Base-by-base conservation (phyloP, 2,888 invertebrate genomes). In the Drosophila mercatorum region DNA sequence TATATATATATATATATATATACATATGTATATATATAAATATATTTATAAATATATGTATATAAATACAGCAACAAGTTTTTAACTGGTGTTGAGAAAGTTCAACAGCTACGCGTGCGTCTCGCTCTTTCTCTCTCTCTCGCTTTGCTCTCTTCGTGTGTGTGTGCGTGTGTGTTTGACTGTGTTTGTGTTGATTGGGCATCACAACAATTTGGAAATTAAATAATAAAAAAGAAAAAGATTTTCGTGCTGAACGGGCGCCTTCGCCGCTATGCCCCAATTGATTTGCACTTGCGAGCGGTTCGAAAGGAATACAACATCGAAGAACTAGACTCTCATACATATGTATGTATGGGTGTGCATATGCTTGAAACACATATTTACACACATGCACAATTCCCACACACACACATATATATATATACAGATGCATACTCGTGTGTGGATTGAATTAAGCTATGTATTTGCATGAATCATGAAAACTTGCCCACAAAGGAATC, bases 71-170 rank as follows among this genome's bases (percentile, higher is more conserved):
- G 61, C 80, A 70, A 75, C 76, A 80, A 79, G 80, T 75, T 80
- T 80, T 67, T 57, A 71, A 67, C 53, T 60, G 22, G 26, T 49
- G 66, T 43, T 43, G 80, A 67, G 80, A 79, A 79, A 80, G 76
- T 78, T 65, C 52, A 61, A 77, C 41, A 78, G 62, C 55, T 14
- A 44, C 57, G 63, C n/a, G 56, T 61, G 40, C 65, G 76, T 53
- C 52, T 61, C 7, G 10, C 10, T 11, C 7, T 10, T 7, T n/a
- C 40, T 53, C 38, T 22, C 28, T 28, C 28, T 44, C 28, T n/a
- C 31, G 10, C 49, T 47, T 8, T 28, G 8, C 47, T 28, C 47
- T 28, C 31, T 8, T 28, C 8, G 28, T n/a, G 49, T 2, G 3
- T 53, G 31, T 43, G 44, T 55, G 12, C 22, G 22, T 52, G 12